Percentiles rank a stretch among this genome's conserved stretches.
Conservation (phyloP, 1,140 invertebrate genomes). For the Halesus radiatus region DNA sequence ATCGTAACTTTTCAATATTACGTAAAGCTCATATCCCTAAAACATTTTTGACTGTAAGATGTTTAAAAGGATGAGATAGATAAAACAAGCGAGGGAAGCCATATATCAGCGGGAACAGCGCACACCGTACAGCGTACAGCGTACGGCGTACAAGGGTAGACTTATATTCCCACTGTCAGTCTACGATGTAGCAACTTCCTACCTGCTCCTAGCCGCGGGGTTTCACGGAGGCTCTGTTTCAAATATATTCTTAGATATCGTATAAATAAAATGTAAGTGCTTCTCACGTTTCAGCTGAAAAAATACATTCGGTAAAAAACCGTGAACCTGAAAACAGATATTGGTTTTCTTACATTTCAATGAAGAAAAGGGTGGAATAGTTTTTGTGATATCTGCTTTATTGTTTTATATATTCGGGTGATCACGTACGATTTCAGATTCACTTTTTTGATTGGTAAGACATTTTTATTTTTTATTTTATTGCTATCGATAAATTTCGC, state of each 20-base stretch:
- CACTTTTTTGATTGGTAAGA: constrained; percentile 9
- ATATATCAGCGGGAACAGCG: background rate
- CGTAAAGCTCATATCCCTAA: too few relatives aligned
- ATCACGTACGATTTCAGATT: background rate
- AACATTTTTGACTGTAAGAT: background rate
- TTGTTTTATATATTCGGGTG: constrained; percentile 10
- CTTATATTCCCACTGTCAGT: background rate
- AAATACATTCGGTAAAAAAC: constrained; percentile 12
- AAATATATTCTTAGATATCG: constrained; percentile 30
- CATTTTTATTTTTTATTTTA: background rate
- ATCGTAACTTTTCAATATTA: too few relatives aligned
- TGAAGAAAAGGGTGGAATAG: constrained; percentile 22
- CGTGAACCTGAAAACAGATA: constrained; percentile 26
- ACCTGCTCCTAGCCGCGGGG: constrained; percentile 7
- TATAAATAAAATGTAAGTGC: constrained; percentile 35
- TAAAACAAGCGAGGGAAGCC: constrained; percentile 18
- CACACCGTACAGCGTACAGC: background rate
- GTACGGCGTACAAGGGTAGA: background rate
- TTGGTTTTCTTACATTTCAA: constrained; percentile 28
- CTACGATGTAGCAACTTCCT: background rate
- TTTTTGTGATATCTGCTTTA: constrained; percentile 2
- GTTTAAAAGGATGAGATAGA: background rate
- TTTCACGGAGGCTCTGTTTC: constrained; percentile 20
- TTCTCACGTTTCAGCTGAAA: constrained; percentile 34
- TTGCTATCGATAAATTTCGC: background rate